phyloP scores from a whole-genome alignment of 35 echinoderm and acorn worm species.

The Heliocidaris erythrogramma region DNA sequence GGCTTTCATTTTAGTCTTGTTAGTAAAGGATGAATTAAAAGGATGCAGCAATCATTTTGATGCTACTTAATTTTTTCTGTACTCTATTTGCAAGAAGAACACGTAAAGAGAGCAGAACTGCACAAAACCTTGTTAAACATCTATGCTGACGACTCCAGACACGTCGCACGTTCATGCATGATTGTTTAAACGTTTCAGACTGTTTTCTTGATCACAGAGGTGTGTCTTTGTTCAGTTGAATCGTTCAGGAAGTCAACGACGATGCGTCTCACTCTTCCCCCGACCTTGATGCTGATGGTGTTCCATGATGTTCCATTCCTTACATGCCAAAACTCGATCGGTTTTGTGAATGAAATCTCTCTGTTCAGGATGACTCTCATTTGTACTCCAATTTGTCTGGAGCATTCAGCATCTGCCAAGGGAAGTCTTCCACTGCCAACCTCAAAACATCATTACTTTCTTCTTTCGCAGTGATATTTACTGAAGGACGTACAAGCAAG shows the following conservation, averaged over 20 bases:
- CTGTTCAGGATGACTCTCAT: neutral
- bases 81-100: too few species aligned
- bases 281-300: neutral
- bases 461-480: neutral
- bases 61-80: neutral
- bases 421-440: neutral
- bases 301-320: neutral
- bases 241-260: neutral
- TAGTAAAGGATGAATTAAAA: too few species aligned
- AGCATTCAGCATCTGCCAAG: neutral
- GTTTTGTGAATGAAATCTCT: neutral
- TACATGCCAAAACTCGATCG: neutral
- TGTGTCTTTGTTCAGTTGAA: neutral
- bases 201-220: neutral
- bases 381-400: neutral
- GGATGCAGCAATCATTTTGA: neutral
- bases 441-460: neutral
- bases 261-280: neutral
- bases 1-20: too few species aligned
- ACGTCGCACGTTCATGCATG: neutral
- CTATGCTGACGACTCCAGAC: neutral
- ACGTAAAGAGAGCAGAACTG: neutral
- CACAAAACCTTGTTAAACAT: neutral
- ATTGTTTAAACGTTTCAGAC: neutral
- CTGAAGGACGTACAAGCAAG: neutral